phyloP scores from a whole-genome alignment of 2,888 invertebrate genomes.

The Cybosia mesomella region DNA sequence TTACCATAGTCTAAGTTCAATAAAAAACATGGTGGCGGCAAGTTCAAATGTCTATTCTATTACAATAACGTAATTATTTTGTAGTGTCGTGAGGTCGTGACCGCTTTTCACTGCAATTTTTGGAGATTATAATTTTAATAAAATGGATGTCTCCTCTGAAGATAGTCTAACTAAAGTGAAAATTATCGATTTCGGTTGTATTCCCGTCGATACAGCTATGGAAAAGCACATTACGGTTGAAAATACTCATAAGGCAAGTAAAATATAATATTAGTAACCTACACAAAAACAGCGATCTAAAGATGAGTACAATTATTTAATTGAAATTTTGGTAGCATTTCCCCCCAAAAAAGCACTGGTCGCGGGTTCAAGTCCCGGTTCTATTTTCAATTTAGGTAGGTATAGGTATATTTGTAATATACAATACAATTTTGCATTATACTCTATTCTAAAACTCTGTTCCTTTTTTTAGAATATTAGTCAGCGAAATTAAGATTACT shows the following conservation, averaged over 20 bases:
- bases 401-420: too few species aligned
- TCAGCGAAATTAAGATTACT: too few species aligned
- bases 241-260: conserved; percentile 57
- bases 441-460: too few species aligned
- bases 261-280: not conserved
- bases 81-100: not conserved
- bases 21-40: not conserved
- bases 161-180: conserved; percentile 62
- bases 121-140: not conserved
- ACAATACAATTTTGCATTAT: too few species aligned
- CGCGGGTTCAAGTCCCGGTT: too few species aligned
- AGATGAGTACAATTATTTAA: too few species aligned
- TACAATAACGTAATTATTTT: not conserved
- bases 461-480: too few species aligned
- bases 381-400: too few species aligned
- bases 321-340: too few species aligned
- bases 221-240: conserved; percentile 67
- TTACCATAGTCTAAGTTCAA: too few species aligned
- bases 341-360: too few species aligned
- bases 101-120: not conserved
- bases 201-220: conserved; percentile 69
- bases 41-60: not conserved
- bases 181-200: conserved; percentile 73
- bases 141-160: conserved; percentile 44
- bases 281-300: not conserved